Evolutionary conservation across 2,113 vertebrate species (phyloP).

Genomic region (Bos javanicus): DNA sequence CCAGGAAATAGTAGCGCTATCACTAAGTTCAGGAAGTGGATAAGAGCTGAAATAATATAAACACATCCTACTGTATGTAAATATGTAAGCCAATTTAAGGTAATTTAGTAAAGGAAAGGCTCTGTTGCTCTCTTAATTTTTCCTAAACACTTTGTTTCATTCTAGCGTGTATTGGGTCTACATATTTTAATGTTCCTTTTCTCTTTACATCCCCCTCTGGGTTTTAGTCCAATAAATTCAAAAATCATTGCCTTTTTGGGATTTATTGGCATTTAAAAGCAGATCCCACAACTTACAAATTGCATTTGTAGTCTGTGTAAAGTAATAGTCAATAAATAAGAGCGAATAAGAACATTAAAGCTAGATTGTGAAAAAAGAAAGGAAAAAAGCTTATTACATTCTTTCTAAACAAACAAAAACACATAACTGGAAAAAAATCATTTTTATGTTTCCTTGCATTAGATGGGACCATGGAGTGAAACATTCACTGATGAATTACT

Average conservation of each 20-base stretch:
- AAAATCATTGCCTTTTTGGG: conserved; percentile 58
- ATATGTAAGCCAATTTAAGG: conserved; percentile 64
- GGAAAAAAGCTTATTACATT: conserved; percentile 49
- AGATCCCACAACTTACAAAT: conserved; percentile 60
- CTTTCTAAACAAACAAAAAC: conserved; percentile 79
- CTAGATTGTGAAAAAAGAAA: conserved; percentile 61
- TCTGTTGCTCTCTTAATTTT: conserved; percentile 49
- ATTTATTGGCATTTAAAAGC: conserved; percentile 68
- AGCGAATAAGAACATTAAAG: conserved; percentile 63
- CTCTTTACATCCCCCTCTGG: conserved; percentile 44
- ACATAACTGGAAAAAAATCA: conserved; percentile 79
- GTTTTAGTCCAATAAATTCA: conserved; percentile 52
- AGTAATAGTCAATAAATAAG: conserved; percentile 73
- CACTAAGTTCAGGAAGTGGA: conserved; percentile 40
- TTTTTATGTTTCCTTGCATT: conserved; percentile 81
- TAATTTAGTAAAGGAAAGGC: conserved; percentile 49
- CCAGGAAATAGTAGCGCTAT: background rate
- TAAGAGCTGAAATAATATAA: conserved; percentile 59
- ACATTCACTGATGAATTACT: conserved; percentile 84
- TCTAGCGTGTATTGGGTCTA: background rate
- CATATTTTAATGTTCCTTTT: conserved; percentile 60
- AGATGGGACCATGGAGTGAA: conserved; percentile 81
- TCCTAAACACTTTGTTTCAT: conserved; percentile 46
- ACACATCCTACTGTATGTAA: conserved; percentile 44
- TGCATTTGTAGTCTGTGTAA: conserved; percentile 58